Conservation (phyloP, 1,140 invertebrate species). For the Ooceraea biroi region DNA sequence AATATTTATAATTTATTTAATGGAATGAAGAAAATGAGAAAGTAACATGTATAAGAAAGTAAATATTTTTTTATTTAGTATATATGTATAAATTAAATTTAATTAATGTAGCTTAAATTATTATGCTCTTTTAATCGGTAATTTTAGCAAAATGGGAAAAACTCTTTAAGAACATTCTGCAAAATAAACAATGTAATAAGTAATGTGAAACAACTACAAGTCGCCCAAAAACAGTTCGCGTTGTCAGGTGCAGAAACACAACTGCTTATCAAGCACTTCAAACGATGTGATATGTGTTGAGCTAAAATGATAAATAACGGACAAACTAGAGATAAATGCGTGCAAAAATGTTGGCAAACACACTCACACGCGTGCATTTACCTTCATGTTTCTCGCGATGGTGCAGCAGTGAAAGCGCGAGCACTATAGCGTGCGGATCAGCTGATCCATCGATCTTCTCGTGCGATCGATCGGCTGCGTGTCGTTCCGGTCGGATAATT, state of each 20-base stretch:
- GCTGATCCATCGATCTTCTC: constrained; percentile 60
- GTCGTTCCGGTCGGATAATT: constrained; percentile 4
- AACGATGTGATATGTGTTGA: constrained; percentile 5
- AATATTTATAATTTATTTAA: too few relatives aligned
- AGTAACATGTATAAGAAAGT: too few relatives aligned
- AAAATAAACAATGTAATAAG: neutral
- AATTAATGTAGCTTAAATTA: neutral
- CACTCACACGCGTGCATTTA: neutral
- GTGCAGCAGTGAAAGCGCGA: constrained; percentile 52
- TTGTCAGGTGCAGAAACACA: constrained; percentile 23
- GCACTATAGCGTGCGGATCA: constrained; percentile 26
- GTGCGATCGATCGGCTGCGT: neutral
- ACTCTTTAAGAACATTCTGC: neutral
- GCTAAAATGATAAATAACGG: constrained; percentile 34
- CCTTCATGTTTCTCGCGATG: constrained; percentile 8
- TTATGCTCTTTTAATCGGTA: neutral
- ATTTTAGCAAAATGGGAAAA: neutral
- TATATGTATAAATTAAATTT: neutral
- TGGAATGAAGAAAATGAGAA: too few relatives aligned
- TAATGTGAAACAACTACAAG: neutral
- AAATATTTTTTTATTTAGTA: too few relatives aligned
- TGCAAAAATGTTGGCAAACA: neutral
- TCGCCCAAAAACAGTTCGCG: constrained; percentile 22
- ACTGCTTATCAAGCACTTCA: constrained; percentile 45
- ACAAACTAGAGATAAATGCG: constrained; percentile 23